Evolutionary conservation across 1,140 invertebrate species (phyloP).

Genomic region (Tetramorium alpestre): DNA sequence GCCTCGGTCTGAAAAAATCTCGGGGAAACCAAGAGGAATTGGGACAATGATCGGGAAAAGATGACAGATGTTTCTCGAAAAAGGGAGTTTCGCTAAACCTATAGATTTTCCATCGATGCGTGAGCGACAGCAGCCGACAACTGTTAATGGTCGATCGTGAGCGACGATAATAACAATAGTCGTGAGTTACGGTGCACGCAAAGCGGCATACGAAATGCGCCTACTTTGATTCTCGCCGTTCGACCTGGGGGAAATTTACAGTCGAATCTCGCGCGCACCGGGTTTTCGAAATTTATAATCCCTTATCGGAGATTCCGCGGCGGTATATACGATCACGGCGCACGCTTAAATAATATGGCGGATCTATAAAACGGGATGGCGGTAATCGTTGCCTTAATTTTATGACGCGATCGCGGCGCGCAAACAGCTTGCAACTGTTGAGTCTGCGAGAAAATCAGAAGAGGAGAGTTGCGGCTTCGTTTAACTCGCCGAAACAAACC

Average conservation of each 20-base stretch:
- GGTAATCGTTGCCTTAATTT: conserved; percentile 57
- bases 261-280: not conserved
- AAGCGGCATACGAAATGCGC: conserved; percentile 61
- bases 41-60: not conserved
- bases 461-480: not conserved
- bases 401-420: conserved; percentile 21
- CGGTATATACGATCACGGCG: conserved; percentile 22
- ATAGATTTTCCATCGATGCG: conserved; percentile 7
- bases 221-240: conserved; percentile 62
- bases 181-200: conserved; percentile 61
- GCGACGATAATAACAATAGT: conserved; percentile 68
- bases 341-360: conserved; percentile 18
- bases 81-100: not conserved
- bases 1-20: not conserved
- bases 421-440: not conserved
- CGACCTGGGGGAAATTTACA: conserved; percentile 66
- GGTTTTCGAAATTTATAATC: conserved; percentile 67
- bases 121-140: conserved; percentile 42
- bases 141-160: conserved; percentile 67
- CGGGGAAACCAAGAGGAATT: not conserved
- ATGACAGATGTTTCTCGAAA: not conserved
- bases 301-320: conserved; percentile 32
- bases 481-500: not conserved
- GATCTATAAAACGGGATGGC: conserved; percentile 49
- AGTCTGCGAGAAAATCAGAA: conserved; percentile 18